These are phyloP conservation scores for Pachymerium ferrugineum DNA, from an alignment of 2,888 invertebrate genomes.

Conservation along the genomic window DNA sequence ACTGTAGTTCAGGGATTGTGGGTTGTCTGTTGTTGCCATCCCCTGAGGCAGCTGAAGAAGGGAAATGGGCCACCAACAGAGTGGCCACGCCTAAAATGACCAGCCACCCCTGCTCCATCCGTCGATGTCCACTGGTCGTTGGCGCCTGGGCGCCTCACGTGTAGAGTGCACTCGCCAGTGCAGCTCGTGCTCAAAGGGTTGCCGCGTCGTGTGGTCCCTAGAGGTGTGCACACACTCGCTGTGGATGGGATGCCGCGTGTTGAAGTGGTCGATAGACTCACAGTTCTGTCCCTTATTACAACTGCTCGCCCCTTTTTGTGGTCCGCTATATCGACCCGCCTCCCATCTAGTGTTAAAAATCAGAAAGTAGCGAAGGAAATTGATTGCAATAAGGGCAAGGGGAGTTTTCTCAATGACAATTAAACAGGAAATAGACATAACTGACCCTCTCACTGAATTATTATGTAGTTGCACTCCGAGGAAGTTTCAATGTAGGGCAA, in stretches of 20 bases:
- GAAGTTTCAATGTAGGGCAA: neutral
- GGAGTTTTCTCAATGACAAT: no score
- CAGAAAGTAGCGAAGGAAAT: neutral
- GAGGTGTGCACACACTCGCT: neutral
- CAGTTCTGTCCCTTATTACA: neutral
- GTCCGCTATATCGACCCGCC: neutral
- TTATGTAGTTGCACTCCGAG: neutral
- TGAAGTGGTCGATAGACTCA: neutral
- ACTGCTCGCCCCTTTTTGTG: neutral
- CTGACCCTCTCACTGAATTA: neutral
- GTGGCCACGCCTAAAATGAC: slow-evolving; percentile 8
- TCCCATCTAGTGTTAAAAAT: neutral
- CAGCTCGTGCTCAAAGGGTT: neutral
- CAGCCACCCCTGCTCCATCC: slow-evolving; percentile 8
- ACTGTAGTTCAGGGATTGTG: slow-evolving; percentile 31
- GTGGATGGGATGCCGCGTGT: no score
- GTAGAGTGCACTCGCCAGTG: neutral
- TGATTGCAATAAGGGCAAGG: neutral
- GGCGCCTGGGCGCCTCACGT: slow-evolving; percentile 1
- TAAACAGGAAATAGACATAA: slow-evolving; percentile 8
- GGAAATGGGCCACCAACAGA: neutral
- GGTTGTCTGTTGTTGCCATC: neutral
- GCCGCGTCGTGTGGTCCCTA: neutral
- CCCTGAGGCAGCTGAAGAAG: neutral
- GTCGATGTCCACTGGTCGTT: neutral